A percentile compares a stretch with the other conserved stretches of the same genome.
These are phyloP conservation scores for Pelvicachromis taeniatus DNA, from an alignment of 2,113 vertebrate species.

Conservation along the genomic window DNA sequence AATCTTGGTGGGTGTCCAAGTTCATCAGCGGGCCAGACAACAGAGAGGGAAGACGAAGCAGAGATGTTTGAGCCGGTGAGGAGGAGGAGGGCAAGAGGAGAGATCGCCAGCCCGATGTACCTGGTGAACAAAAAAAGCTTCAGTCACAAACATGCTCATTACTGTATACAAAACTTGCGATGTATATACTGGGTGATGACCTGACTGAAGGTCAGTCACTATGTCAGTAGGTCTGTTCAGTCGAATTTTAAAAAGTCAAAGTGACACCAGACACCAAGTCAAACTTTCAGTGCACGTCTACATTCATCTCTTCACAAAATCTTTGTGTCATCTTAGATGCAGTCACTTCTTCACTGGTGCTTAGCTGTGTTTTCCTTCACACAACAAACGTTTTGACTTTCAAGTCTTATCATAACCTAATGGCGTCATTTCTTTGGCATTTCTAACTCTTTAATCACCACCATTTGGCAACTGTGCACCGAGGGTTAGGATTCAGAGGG, in stretches of 20 bases:
- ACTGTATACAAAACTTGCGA: neutral
- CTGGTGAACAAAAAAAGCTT: neutral
- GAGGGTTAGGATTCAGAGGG: neutral
- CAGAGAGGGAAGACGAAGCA: neutral
- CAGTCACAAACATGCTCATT: neutral
- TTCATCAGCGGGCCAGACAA: neutral
- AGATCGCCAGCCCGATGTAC: neutral
- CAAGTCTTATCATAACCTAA: neutral
- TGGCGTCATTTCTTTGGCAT: neutral
- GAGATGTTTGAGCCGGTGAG: neutral
- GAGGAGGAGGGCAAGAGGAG: constrained; percentile 37
- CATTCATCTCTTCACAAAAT: neutral
- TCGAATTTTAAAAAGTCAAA: neutral
- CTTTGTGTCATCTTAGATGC: neutral
- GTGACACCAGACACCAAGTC: neutral
- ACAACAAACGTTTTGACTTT: neutral
- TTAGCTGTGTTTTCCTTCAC: neutral
- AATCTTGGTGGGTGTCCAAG: constrained; percentile 45
- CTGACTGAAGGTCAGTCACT: neutral
- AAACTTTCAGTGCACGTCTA: neutral
- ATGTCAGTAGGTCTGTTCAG: neutral
- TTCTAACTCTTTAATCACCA: neutral
- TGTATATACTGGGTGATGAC: neutral
- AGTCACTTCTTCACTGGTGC: neutral
- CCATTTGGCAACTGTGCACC: neutral